phyloP scores from a whole-genome alignment of 2,113 vertebrate genomes.

The Hipposideros armiger region DNA sequence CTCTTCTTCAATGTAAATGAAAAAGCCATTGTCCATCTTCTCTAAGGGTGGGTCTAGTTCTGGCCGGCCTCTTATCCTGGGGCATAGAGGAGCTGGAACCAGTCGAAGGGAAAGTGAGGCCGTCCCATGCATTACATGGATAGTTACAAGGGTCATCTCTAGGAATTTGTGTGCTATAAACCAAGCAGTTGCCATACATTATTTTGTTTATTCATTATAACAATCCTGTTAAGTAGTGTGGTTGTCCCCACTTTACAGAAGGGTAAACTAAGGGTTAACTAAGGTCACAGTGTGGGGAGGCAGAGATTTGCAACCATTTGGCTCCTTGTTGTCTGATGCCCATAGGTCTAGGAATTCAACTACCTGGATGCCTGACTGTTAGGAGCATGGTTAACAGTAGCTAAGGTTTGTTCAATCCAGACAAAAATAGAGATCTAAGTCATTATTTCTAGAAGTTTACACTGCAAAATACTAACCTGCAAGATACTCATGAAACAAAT shows the following conservation, averaged over 20 bases:
- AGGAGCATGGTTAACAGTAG: neutral
- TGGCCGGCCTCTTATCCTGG: neutral
- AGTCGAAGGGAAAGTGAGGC: conserved; percentile 31
- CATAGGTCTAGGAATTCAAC: neutral
- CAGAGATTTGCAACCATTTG: conserved; percentile 31
- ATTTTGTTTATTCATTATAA: conserved; percentile 57
- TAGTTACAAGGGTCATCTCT: conserved; percentile 24
- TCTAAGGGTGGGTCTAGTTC: neutral
- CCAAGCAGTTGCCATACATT: neutral
- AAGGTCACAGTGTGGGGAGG: neutral
- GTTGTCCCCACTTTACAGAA: conserved; percentile 25
- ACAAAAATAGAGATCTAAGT: conserved; percentile 37
- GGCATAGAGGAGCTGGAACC: neutral
- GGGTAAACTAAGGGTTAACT: conserved; percentile 15
- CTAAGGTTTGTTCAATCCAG: neutral
- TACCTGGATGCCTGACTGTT: neutral
- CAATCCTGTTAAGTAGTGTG: neutral
- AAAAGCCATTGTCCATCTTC: neutral
- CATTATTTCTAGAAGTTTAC: conserved; percentile 37
- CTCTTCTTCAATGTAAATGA: neutral
- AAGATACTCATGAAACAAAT: conserved; percentile 30
- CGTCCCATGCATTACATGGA: conserved; percentile 8
- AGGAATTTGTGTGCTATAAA: conserved; percentile 35
- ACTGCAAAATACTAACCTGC: conserved; percentile 29
- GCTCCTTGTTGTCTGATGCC: neutral